These are phyloP conservation scores for Syritta pipiens DNA, from an alignment of 2,888 invertebrate species.

Conservation along the genomic window DNA sequence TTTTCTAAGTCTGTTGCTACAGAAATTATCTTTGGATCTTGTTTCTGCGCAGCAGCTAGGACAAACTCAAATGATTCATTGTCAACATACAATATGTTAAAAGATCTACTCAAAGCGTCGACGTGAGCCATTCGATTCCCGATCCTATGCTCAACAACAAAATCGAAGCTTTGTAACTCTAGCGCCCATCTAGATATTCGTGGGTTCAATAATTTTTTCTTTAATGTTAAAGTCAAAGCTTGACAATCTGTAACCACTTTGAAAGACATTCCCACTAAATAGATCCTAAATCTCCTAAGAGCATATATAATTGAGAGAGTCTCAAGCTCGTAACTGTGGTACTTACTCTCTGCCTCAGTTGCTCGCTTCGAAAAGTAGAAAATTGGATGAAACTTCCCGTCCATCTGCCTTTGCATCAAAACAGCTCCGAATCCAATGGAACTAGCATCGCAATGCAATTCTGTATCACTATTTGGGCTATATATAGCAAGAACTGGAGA, in stretches of 20 bases:
- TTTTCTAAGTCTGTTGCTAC: constrained; percentile 56
- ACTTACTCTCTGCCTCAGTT: constrained; percentile 70
- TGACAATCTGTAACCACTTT: constrained; percentile 40
- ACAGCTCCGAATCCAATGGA: constrained; percentile 67
- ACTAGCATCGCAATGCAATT: constrained; percentile 62
- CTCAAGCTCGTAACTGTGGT: constrained; percentile 68
- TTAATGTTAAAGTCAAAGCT: constrained; percentile 34
- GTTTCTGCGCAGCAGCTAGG: constrained; percentile 34
- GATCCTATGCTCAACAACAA: constrained; percentile 66
- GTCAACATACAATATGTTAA: constrained; percentile 14
- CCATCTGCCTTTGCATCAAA: constrained; percentile 69
- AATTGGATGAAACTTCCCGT: constrained; percentile 65
- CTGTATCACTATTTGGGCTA: constrained; percentile 5
- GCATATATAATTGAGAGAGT: constrained; percentile 23
- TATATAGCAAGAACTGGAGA: background rate
- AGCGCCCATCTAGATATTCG: constrained; percentile 64
- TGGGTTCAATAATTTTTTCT: constrained; percentile 20
- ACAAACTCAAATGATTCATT: background rate
- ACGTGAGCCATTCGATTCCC: constrained; percentile 70
- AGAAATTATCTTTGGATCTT: constrained; percentile 62
- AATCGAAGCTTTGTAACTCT: constrained; percentile 63
- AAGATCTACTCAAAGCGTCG: no score
- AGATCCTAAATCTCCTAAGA: constrained; percentile 24
- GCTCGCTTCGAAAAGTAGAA: constrained; percentile 72
- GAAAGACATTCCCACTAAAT: constrained; percentile 28